Conservation (phyloP, 2,797 vertebrate species). For the Sardinella longiceps region DNA sequence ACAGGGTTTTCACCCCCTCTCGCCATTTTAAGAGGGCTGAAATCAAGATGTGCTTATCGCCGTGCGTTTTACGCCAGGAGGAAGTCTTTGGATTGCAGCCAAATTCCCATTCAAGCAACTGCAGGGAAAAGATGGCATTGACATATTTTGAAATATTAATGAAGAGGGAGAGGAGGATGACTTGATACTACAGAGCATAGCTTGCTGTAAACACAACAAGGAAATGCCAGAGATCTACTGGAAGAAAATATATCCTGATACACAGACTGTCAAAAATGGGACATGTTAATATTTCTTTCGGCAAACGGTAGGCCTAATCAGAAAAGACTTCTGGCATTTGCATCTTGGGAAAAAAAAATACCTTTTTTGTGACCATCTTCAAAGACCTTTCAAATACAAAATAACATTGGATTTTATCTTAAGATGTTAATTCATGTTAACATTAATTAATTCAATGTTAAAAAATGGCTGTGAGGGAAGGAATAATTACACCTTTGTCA, state of each 20-base stretch:
- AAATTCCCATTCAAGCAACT: not conserved
- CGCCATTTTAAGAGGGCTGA: conserved; percentile 22
- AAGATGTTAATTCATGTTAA: too few species aligned
- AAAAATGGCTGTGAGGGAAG: not conserved
- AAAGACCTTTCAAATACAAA: not conserved
- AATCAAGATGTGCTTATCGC: conserved; percentile 34
- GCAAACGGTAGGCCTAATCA: not conserved
- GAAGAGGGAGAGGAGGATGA: not conserved
- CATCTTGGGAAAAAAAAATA: not conserved
- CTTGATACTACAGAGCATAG: not conserved
- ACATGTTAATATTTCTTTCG: not conserved
- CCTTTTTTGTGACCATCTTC: too few species aligned
- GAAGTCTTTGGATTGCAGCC: not conserved
- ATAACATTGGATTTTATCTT: too few species aligned
- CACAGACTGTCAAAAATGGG: not conserved
- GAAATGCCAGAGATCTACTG: not conserved
- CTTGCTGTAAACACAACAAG: not conserved
- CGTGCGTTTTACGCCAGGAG: not conserved
- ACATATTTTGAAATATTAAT: not conserved
- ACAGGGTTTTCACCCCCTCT: not conserved
- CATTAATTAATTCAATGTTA: not conserved
- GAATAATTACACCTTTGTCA: not conserved
- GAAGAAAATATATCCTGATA: not conserved
- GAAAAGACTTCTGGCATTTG: not conserved
- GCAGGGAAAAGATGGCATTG: not conserved